phyloP scores from a whole-genome alignment of 92 coral and sea anemone genomes.

The Porites cylindrica region DNA sequence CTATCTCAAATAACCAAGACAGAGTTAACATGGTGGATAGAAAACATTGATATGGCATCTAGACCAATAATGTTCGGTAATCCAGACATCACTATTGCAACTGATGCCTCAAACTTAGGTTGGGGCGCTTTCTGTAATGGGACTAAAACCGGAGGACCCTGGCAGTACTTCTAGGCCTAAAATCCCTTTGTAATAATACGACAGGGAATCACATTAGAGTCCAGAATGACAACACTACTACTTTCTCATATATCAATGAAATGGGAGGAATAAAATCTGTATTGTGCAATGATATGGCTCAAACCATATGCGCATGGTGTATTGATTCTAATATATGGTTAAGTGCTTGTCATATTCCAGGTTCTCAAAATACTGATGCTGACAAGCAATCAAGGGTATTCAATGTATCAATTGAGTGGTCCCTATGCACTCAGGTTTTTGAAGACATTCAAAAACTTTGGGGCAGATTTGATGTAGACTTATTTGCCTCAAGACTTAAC shows the following conservation, averaged over 20 bases:
- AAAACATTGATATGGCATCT: constrained; percentile 3
- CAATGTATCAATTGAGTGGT: constrained; percentile 40
- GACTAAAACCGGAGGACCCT: constrained; percentile 10
- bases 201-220: constrained; percentile 20
- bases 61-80: constrained; percentile 29
- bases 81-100: constrained; percentile 17
- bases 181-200: constrained; percentile 31
- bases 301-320: constrained; percentile 42
- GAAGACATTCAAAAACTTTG: neutral
- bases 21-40: constrained; percentile 24
- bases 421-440: neutral
- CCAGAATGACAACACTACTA: constrained; percentile 43
- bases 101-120: constrained; percentile 21
- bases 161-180: constrained; percentile 42
- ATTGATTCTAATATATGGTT: constrained; percentile 25
- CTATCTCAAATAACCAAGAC: constrained; percentile 34
- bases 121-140: constrained; percentile 55
- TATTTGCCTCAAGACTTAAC: constrained; percentile 30
- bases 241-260: constrained; percentile 22
- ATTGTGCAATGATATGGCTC: constrained; percentile 34
- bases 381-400: constrained; percentile 36
- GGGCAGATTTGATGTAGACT: constrained; percentile 22
- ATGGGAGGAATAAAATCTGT: constrained; percentile 50
- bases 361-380: constrained; percentile 28
- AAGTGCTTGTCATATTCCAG: constrained; percentile 51